Evolutionary conservation across 2,888 invertebrate species (phyloP).

Genomic region (Latrodectus hesperus): DNA sequence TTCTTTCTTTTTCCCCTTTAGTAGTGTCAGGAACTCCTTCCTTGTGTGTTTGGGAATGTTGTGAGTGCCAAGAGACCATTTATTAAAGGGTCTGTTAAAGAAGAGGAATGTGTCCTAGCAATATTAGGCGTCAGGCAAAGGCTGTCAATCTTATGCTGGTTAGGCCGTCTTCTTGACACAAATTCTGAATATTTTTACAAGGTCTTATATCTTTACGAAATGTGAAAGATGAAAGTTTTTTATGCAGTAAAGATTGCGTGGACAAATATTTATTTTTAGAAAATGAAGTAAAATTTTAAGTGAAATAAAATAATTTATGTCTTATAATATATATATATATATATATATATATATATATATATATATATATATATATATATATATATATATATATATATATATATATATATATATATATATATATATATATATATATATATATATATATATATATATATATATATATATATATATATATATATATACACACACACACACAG

Average conservation of each 20-base stretch:
- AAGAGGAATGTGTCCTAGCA: background rate
- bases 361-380: too few relatives aligned
- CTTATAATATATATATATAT: too few relatives aligned
- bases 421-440: too few relatives aligned
- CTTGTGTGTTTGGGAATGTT: slow-evolving; percentile 9
- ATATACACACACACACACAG: too few relatives aligned
- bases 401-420: too few relatives aligned
- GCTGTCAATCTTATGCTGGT: background rate
- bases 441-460: too few relatives aligned
- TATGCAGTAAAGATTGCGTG: background rate
- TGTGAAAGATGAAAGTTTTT: background rate
- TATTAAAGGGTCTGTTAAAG: background rate
- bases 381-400: too few relatives aligned
- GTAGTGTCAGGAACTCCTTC: background rate
- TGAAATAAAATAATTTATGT: too few relatives aligned
- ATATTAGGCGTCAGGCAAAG: slow-evolving; percentile 5
- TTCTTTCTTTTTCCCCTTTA: background rate
- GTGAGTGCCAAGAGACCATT: background rate
- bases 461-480: too few relatives aligned
- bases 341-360: too few relatives aligned
- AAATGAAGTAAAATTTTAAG: too few relatives aligned
- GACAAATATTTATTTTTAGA: too few relatives aligned
- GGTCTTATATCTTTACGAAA: background rate
- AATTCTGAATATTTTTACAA: background rate
- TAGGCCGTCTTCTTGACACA: background rate